phyloP scores from a whole-genome alignment of 2,888 invertebrate genomes.

The Masnerella sp. region DNA sequence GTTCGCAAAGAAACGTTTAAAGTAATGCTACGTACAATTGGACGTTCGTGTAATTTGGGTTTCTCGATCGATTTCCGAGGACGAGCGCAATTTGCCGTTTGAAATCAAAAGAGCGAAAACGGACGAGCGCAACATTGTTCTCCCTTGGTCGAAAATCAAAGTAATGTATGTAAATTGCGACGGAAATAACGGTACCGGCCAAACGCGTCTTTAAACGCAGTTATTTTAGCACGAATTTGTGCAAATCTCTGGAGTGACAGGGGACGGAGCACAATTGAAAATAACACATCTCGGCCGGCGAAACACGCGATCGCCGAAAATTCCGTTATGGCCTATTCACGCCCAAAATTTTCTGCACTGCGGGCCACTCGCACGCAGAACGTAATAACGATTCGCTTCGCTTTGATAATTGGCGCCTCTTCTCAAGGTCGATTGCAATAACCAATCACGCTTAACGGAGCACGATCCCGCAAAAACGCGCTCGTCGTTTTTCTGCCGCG shows the following conservation, averaged over 20 bases:
- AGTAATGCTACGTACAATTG: too few relatives aligned
- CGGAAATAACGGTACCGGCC: constrained; percentile 42
- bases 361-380: constrained; percentile 6
- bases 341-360: constrained; percentile 41
- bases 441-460: constrained; percentile 31
- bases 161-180: constrained; percentile 49
- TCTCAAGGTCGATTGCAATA: constrained; percentile 34
- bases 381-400: constrained; percentile 39
- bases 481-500: not conserved
- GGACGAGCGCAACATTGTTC: constrained; percentile 20
- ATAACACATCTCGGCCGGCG: constrained; percentile 30
- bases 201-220: constrained; percentile 46
- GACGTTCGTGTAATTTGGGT: too few relatives aligned
- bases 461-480: not conserved
- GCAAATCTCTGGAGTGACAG: constrained; percentile 29
- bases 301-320: constrained; percentile 40
- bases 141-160: constrained; percentile 43
- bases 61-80: constrained; percentile 1
- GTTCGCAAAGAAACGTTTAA: too few relatives aligned
- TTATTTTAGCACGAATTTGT: constrained; percentile 36
- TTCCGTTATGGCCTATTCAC: constrained; percentile 52
- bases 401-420: constrained; percentile 39
- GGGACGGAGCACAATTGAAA: constrained; percentile 41
- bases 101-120: constrained; percentile 28
- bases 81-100: not conserved